phyloP scores from a whole-genome alignment of 2,113 vertebrate genomes.

The Epinephelus cyanopodus region DNA sequence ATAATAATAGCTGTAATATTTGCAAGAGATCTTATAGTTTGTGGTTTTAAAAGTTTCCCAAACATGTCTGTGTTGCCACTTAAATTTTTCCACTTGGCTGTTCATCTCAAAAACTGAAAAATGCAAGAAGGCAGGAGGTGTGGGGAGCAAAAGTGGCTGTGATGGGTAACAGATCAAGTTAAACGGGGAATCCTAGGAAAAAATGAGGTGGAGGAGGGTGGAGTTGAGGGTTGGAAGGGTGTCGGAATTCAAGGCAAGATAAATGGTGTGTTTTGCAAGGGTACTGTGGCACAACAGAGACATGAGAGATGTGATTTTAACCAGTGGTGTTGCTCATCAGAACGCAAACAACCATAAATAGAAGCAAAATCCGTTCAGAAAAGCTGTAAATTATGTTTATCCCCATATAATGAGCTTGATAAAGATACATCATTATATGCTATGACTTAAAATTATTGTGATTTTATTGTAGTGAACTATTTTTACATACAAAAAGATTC shows the following conservation, averaged over 20 bases:
- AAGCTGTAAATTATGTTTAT: background rate
- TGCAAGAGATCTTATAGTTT: background rate
- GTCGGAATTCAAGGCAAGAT: constrained; percentile 81
- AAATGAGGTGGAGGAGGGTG: constrained; percentile 60
- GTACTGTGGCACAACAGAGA: constrained; percentile 56
- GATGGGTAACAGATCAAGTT: constrained; percentile 77
- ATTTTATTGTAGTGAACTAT: background rate
- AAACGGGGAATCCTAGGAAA: constrained; percentile 57
- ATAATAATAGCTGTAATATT: background rate
- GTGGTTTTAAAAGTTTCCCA: background rate
- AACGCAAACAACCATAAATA: background rate
- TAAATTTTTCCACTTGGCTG: background rate
- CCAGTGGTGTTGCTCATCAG: constrained; percentile 5
- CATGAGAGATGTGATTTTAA: constrained; percentile 11
- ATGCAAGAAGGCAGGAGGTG: constrained; percentile 47
- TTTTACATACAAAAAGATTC: background rate
- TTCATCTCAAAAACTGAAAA: background rate
- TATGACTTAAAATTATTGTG: background rate
- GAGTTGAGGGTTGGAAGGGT: constrained; percentile 59
- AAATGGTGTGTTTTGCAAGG: constrained; percentile 83
- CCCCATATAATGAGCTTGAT: too few relatives aligned
- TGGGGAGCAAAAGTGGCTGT: constrained; percentile 71
- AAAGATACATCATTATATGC: background rate
- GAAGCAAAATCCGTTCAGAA: background rate
- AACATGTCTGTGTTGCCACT: background rate